These are phyloP conservation scores for Trichomalopsis sarcophagae DNA, from an alignment of 1,140 invertebrate genomes.

Conservation along the genomic window DNA sequence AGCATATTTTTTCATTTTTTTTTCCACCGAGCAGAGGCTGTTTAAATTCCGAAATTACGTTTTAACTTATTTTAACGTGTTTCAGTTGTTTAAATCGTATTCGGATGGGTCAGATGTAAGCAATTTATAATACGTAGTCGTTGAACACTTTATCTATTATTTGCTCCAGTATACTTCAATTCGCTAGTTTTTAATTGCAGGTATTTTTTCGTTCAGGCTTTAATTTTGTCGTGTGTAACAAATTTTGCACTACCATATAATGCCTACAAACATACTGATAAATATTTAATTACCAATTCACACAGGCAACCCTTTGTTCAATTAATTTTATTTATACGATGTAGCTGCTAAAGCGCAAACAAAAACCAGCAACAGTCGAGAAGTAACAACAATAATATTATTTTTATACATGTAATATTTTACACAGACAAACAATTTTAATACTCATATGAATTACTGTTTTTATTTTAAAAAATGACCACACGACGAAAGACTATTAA, in stretches of 20 bases:
- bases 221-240: constrained; percentile 54
- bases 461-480: constrained; percentile 27
- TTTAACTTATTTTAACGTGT: constrained; percentile 66
- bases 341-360: background rate
- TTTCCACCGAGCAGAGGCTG: constrained; percentile 25
- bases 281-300: constrained; percentile 6
- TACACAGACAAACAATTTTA: background rate
- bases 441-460: background rate
- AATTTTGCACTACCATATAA: constrained; percentile 48
- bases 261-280: constrained; percentile 7
- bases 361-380: background rate
- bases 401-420: constrained; percentile 4
- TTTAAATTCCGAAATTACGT: constrained; percentile 34
- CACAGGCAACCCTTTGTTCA: constrained; percentile 16
- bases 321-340: constrained; percentile 1
- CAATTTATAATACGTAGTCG: constrained; percentile 67
- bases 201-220: constrained; percentile 57
- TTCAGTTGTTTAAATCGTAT: constrained; percentile 73
- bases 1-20: constrained; percentile 30
- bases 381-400: constrained; percentile 7
- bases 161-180: constrained; percentile 58
- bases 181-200: constrained; percentile 61
- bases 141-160: constrained; percentile 57
- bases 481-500: constrained; percentile 52
- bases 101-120: constrained; percentile 75